Percentiles rank a stretch among this genome's conserved stretches.
These are phyloP conservation scores for Theocolax elegans DNA, from an alignment of 1,140 invertebrate species.

Conservation along the genomic window DNA sequence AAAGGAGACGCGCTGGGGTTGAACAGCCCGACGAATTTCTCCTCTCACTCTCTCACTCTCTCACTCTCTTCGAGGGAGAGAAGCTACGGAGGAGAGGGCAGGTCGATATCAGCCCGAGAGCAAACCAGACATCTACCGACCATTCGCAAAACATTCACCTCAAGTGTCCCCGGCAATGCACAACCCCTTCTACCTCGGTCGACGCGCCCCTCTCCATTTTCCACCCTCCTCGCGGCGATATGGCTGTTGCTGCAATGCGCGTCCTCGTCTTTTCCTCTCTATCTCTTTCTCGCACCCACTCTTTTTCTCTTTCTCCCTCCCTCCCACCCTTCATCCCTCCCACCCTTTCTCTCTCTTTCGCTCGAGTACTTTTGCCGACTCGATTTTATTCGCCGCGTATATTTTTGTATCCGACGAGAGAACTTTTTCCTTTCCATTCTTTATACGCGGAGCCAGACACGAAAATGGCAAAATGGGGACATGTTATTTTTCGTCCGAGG, in stretches of 20 bases:
- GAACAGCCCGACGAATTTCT: constrained; percentile 40
- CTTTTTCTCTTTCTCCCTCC: neutral
- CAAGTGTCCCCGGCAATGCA: constrained; percentile 61
- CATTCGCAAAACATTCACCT: constrained; percentile 69
- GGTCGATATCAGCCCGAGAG: constrained; percentile 67
- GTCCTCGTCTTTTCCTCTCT: neutral
- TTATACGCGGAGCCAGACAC: neutral
- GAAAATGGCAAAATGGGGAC: constrained; percentile 31
- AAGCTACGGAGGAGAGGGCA: constrained; percentile 40
- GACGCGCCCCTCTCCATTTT: constrained; percentile 24
- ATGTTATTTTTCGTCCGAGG: constrained; percentile 21
- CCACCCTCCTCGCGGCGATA: constrained; percentile 31
- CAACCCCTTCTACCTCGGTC: constrained; percentile 25
- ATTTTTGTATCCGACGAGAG: constrained; percentile 34
- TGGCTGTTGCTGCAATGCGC: constrained; percentile 36
- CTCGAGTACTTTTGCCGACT: constrained; percentile 16
- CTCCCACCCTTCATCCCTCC: neutral
- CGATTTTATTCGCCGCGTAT: constrained; percentile 30
- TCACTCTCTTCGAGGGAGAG: constrained; percentile 24
- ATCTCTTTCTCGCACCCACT: neutral
- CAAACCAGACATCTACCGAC: constrained; percentile 69
- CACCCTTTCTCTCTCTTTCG: neutral
- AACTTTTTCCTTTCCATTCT: constrained; percentile 28
- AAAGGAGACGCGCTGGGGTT: constrained; percentile 40
- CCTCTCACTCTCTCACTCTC: constrained; percentile 16